phyloP scores from a whole-genome alignment of 2,113 vertebrate genomes.

The Erythrocercus mccallii region DNA sequence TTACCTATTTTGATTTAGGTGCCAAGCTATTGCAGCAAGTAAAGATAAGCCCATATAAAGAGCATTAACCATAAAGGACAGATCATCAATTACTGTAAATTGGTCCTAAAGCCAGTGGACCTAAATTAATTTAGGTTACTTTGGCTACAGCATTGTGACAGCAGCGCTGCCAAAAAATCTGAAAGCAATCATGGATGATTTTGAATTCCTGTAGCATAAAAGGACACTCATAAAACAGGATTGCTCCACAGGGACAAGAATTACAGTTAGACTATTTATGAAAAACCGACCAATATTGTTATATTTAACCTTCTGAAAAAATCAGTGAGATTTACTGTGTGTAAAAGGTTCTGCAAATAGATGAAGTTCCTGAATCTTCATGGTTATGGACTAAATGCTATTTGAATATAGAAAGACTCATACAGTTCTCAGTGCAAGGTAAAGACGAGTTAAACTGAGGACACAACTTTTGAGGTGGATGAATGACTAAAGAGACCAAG shows the following conservation, averaged over 20 bases:
- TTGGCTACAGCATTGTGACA: not conserved
- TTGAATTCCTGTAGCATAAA: not conserved
- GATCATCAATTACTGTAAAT: not conserved
- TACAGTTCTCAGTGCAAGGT: not conserved
- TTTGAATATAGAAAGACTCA: not conserved
- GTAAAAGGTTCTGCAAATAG: not conserved
- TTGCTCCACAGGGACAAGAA: not conserved
- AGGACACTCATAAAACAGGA: not conserved
- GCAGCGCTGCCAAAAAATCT: not conserved
- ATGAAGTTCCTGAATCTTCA: not conserved
- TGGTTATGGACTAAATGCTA: not conserved
- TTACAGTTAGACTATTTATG: not conserved
- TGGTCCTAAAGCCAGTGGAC: not conserved
- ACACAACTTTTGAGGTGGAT: not conserved
- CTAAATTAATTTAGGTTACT: conserved; percentile 22
- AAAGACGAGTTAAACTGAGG: not conserved
- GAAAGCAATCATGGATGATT: not conserved
- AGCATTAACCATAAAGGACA: not conserved
- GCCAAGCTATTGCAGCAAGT: not conserved
- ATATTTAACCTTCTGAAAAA: not conserved
- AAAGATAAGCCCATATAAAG: not conserved
- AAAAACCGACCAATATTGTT: not conserved
- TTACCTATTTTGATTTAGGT: not conserved
- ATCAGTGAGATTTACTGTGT: not conserved
- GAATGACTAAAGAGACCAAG: not conserved